phyloP scores from a whole-genome alignment of 2,888 invertebrate genomes.

The Mermis nigrescens region DNA sequence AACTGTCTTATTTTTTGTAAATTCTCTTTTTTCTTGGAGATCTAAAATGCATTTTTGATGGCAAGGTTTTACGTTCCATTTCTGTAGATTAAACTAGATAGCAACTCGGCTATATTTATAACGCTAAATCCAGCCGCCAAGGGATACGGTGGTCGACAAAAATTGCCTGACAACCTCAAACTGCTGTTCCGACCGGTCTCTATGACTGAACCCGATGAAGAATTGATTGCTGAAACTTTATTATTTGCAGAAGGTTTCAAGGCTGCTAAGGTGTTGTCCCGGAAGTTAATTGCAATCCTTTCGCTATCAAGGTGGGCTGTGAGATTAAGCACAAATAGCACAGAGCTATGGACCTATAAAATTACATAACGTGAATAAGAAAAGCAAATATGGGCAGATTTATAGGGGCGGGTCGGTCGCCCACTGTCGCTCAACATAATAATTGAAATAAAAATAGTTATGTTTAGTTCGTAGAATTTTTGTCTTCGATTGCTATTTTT shows the following conservation, averaged over 20 bases:
- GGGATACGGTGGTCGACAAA: slow-evolving; percentile 82
- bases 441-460: too few species aligned
- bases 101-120: slow-evolving; percentile 81
- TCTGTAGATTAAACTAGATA: slow-evolving; percentile 53
- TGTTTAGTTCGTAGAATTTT: too few species aligned
- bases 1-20: too few species aligned
- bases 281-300: slow-evolving; percentile 68
- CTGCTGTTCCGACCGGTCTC: slow-evolving; percentile 85
- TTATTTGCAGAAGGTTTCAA: slow-evolving; percentile 71
- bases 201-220: slow-evolving; percentile 73
- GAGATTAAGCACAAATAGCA: too few species aligned
- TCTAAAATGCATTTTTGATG: too few species aligned
- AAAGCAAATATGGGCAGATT: too few species aligned
- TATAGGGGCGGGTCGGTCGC: too few species aligned
- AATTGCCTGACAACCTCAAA: slow-evolving; percentile 77
- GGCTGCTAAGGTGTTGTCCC: slow-evolving; percentile 53
- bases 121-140: slow-evolving; percentile 89
- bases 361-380: too few species aligned
- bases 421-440: too few species aligned
- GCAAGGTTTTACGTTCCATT: slow-evolving; percentile 8
- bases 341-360: too few species aligned
- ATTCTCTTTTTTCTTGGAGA: neutral
- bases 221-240: slow-evolving; percentile 65
- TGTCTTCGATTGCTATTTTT: too few species aligned
- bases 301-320: slow-evolving; percentile 51